phyloP scores from a whole-genome alignment of 2,888 invertebrate genomes.

The Mylabris sibirica region DNA sequence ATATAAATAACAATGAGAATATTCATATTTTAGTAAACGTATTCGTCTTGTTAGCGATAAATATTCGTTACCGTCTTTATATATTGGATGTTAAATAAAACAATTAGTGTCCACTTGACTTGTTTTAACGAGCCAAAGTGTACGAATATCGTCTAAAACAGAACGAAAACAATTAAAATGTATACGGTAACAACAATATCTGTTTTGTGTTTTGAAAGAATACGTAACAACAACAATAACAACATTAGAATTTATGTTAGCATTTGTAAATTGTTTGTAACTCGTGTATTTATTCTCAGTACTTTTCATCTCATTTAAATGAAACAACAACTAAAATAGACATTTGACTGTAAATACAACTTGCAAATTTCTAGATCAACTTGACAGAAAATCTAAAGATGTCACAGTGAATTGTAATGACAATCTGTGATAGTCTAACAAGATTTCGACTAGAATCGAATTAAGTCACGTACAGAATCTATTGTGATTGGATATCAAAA shows the following conservation, averaged over 20 bases:
- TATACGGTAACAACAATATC: slow-evolving; percentile 34
- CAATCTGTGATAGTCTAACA: background rate
- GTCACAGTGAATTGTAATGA: background rate
- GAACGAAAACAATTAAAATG: slow-evolving; percentile 40
- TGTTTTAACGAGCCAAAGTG: slow-evolving; percentile 23
- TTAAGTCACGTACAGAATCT: background rate
- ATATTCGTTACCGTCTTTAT: slow-evolving; percentile 9
- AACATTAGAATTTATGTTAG: slow-evolving; percentile 32
- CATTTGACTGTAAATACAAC: background rate
- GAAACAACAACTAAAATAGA: background rate
- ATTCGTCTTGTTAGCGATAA: background rate
- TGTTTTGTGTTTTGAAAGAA: slow-evolving; percentile 21
- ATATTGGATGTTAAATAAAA: slow-evolving; percentile 32
- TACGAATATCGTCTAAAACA: slow-evolving; percentile 39
- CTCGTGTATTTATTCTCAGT: slow-evolving; percentile 17
- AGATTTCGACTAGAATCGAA: background rate
- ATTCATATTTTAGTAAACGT: background rate
- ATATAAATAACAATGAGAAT: background rate
- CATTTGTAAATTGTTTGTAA: slow-evolving; percentile 31
- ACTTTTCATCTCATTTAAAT: slow-evolving; percentile 13
- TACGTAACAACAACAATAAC: background rate
- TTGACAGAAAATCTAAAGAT: background rate
- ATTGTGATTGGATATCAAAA: background rate
- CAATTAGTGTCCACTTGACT: slow-evolving; percentile 24
- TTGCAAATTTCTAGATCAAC: background rate